A percentile compares a stretch with the other conserved stretches of the same genome.
Conservation (phyloP, 2,888 invertebrate genomes). For the Acleris emargana region DNA sequence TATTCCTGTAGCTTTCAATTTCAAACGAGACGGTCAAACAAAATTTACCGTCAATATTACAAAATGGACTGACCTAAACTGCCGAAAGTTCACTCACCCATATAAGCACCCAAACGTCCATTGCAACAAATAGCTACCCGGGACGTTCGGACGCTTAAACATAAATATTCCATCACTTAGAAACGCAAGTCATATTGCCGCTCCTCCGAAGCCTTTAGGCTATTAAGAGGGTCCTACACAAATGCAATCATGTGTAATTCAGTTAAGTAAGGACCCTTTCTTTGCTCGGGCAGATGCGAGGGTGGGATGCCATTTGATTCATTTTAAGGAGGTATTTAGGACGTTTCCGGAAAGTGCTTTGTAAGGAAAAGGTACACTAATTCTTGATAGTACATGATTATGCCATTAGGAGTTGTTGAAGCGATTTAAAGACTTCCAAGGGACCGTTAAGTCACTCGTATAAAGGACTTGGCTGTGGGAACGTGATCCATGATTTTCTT, state of each 20-base stretch:
- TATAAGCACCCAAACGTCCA: neutral
- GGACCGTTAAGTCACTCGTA: neutral
- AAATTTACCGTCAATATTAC: too few species aligned
- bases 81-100: neutral
- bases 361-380: conserved; percentile 2
- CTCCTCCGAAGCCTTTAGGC: neutral
- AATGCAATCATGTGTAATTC: conserved; percentile 36
- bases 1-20: too few species aligned
- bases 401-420: neutral
- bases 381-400: neutral
- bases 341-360: conserved; percentile 15
- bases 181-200: conserved; percentile 10
- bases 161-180: conserved; percentile 27
- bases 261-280: conserved; percentile 33
- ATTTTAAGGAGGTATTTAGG: conserved; percentile 25
- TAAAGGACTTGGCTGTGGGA: neutral
- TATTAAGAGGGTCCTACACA: conserved; percentile 23
- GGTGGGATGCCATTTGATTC: conserved; percentile 19
- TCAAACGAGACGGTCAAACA: too few species aligned
- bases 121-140: neutral
- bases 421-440: neutral
- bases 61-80: too few species aligned
- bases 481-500: too few species aligned
- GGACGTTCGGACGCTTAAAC: conserved; percentile 11
- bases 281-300: conserved; percentile 13